These are phyloP conservation scores for Epinephelus coioides DNA, from an alignment of 2,797 vertebrate species.

Conservation along the genomic window DNA sequence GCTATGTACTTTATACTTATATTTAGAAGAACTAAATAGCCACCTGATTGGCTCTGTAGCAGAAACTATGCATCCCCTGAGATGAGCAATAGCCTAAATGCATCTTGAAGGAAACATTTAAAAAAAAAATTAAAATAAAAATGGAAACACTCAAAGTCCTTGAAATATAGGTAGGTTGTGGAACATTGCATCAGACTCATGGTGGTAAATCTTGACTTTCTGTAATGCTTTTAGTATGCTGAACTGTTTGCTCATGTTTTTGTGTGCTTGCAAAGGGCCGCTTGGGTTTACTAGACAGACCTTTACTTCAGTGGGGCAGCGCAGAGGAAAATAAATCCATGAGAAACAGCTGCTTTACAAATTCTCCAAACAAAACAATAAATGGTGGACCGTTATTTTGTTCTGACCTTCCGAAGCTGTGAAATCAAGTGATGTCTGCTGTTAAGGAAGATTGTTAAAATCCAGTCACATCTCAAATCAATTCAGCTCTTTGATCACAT, in stretches of 20 bases:
- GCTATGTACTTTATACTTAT: background rate
- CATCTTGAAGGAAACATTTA: background rate
- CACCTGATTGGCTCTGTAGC: background rate
- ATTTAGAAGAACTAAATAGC: background rate
- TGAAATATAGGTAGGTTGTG: slow-evolving; percentile 14
- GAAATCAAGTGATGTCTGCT: slow-evolving; percentile 25
- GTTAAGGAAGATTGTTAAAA: slow-evolving; percentile 30
- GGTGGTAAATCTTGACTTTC: background rate
- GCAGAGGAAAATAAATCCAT: slow-evolving; percentile 19
- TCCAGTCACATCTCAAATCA: slow-evolving; percentile 64
- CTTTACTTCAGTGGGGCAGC: slow-evolving; percentile 3
- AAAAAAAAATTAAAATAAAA: background rate
- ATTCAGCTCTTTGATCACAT: slow-evolving; percentile 52
- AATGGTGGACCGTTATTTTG: background rate
- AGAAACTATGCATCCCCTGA: background rate
- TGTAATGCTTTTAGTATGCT: slow-evolving; percentile 20
- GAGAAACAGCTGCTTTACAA: slow-evolving; percentile 24
- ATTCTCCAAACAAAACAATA: slow-evolving; percentile 21
- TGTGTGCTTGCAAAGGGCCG: background rate
- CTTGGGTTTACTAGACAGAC: slow-evolving; percentile 6
- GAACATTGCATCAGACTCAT: background rate
- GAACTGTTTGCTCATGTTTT: slow-evolving; percentile 5
- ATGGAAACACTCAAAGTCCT: slow-evolving; percentile 5
- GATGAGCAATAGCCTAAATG: slow-evolving; percentile 8
- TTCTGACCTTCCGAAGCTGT: slow-evolving; percentile 16